A percentile compares a stretch with the other conserved stretches of the same genome.
Evolutionary conservation across 2,888 invertebrate genomes (phyloP).

Genomic region (Charanyca ferruginea): DNA sequence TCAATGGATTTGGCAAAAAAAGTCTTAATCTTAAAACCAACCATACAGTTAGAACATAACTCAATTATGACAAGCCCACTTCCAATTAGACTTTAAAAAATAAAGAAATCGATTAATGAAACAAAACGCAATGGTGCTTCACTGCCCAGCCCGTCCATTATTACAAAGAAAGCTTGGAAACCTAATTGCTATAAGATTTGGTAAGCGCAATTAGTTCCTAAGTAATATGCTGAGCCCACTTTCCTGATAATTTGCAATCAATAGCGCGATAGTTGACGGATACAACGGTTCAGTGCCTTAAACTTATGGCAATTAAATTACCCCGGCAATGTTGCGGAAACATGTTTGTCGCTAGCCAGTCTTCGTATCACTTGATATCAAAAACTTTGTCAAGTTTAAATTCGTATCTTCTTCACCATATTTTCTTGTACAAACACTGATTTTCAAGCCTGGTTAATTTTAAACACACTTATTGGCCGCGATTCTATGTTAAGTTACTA

Average conservation of each 20-base stretch:
- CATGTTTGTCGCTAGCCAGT: neutral
- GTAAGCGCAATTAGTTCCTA: conserved; percentile 63
- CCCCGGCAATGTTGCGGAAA: neutral
- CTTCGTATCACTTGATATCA: neutral
- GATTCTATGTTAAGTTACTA: too few relatives aligned
- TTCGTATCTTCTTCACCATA: too few relatives aligned
- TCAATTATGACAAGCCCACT: too few relatives aligned
- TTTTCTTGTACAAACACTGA: too few relatives aligned
- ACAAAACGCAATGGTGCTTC: conserved; percentile 25
- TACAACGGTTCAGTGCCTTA: conserved; percentile 6
- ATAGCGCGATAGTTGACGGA: conserved; percentile 31
- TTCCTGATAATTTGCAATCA: conserved; percentile 58
- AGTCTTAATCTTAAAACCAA: too few relatives aligned
- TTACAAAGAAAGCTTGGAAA: conserved; percentile 64
- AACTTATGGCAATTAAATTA: neutral
- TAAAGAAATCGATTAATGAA: conserved; percentile 19
- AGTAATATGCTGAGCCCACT: conserved; percentile 60
- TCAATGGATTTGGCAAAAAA: too few relatives aligned
- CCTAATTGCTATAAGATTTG: conserved; percentile 64
- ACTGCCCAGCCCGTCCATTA: conserved; percentile 36
- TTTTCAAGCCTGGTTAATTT: too few relatives aligned
- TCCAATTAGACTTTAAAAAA: conserved; percentile 9
- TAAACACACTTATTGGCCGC: too few relatives aligned
- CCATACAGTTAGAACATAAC: too few relatives aligned
- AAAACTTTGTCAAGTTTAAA: neutral